These are phyloP conservation scores for Lordiphosa andalusiaca DNA, from an alignment of 2,888 invertebrate genomes.

Conservation along the genomic window DNA sequence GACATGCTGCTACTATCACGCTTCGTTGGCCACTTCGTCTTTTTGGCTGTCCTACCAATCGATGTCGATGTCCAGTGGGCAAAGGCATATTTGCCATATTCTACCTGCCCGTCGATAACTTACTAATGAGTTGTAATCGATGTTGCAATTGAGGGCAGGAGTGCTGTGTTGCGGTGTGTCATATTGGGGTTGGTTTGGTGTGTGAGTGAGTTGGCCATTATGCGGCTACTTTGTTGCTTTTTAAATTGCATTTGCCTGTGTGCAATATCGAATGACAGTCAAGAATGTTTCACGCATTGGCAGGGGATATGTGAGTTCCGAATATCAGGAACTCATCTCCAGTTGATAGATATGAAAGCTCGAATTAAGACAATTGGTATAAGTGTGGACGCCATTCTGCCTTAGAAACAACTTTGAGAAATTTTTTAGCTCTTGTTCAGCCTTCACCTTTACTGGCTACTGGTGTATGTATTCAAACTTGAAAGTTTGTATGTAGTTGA, in stretches of 20 bases:
- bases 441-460: no score
- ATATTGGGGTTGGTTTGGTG: not conserved
- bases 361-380: no score
- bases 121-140: conserved; percentile 51
- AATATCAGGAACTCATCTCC: no score
- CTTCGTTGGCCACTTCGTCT: conserved; percentile 42
- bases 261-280: conserved; percentile 9
- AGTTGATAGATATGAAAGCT: no score
- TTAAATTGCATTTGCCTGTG: conserved; percentile 30
- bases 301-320: no score
- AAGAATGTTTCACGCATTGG: not conserved
- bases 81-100: conserved; percentile 39
- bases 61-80: conserved; percentile 10
- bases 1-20: conserved; percentile 29
- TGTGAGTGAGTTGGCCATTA: not conserved
- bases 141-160: conserved; percentile 5
- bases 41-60: conserved; percentile 31
- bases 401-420: no score
- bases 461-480: no score
- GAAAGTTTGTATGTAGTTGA: no score
- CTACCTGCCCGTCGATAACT: conserved; percentile 36
- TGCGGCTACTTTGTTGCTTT: conserved; percentile 32
- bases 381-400: no score
- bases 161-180: conserved; percentile 14
- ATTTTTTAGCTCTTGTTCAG: no score